These are phyloP conservation scores for Margaritifera margaritifera DNA, from an alignment of 2,888 invertebrate genomes.

Conservation along the genomic window DNA sequence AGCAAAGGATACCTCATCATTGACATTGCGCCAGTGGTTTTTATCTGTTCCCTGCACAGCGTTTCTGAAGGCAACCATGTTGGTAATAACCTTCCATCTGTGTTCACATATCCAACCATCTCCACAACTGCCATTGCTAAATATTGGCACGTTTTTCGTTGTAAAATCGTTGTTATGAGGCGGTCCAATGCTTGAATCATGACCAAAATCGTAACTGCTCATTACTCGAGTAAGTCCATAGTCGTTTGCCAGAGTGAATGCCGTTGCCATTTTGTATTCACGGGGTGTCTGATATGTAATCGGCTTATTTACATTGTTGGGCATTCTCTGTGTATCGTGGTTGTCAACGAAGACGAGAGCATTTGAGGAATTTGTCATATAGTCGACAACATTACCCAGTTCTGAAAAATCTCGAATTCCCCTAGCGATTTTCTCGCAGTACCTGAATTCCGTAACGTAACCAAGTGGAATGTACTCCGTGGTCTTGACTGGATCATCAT, in stretches of 20 bases:
- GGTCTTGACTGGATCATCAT: constrained; percentile 63
- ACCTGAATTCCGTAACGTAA: constrained; percentile 85
- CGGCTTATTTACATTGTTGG: constrained; percentile 49
- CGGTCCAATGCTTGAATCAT: constrained; percentile 49
- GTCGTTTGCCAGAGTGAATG: constrained; percentile 85
- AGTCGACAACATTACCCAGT: constrained; percentile 50
- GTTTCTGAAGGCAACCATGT: constrained; percentile 69
- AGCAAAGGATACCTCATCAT: constrained; percentile 64
- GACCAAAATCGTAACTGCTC: constrained; percentile 83
- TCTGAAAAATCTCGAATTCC: constrained; percentile 53
- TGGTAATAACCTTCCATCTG: constrained; percentile 65
- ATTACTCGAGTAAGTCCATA: constrained; percentile 82
- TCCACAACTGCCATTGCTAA: constrained; percentile 58
- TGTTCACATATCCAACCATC: constrained; percentile 71
- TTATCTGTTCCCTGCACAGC: constrained; percentile 57
- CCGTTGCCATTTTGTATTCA: constrained; percentile 78
- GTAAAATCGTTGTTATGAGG: constrained; percentile 53
- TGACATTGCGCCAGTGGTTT: constrained; percentile 58
- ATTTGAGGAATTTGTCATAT: constrained; percentile 63
- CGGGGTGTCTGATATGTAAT: constrained; percentile 51
- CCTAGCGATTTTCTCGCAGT: constrained; percentile 72
- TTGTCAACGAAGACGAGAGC: constrained; percentile 89
- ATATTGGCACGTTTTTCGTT: constrained; percentile 61
- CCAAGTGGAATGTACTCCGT: constrained; percentile 53
- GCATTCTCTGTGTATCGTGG: constrained; percentile 90